Conservation (phyloP, 2,797 vertebrate genomes). For the Syngnathus acus region DNA sequence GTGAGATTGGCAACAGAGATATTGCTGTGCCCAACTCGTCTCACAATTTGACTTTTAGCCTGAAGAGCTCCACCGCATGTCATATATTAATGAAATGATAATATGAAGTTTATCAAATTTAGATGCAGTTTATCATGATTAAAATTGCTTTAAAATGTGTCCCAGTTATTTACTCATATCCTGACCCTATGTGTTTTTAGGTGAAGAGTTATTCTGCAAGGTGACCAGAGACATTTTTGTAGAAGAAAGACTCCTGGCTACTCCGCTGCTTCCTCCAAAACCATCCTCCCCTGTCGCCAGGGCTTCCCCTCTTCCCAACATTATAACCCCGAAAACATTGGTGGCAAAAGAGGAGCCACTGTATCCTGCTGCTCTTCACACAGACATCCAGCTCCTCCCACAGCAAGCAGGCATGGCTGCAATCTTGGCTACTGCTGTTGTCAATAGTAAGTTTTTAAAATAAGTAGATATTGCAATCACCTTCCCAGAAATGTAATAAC, state of each 20-base stretch:
- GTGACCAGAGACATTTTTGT: slow-evolving; percentile 66
- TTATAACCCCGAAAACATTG: slow-evolving; percentile 45
- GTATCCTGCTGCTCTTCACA: slow-evolving; percentile 60
- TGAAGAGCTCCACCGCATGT: background rate
- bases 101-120: background rate
- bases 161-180: background rate
- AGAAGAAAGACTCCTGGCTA: slow-evolving; percentile 64
- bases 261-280: slow-evolving; percentile 40
- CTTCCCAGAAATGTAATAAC: background rate
- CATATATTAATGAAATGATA: background rate
- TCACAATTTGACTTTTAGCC: background rate
- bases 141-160: too few species aligned
- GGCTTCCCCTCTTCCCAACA: slow-evolving; percentile 47
- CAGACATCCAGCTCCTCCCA: slow-evolving; percentile 91
- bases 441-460: slow-evolving; percentile 82
- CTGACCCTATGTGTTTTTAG: slow-evolving; percentile 52
- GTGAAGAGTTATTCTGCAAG: slow-evolving; percentile 81
- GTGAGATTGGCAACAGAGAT: slow-evolving; percentile 47
- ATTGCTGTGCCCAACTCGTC: background rate
- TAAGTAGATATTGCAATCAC: background rate
- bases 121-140: background rate
- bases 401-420: slow-evolving; percentile 97
- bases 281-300: slow-evolving; percentile 51
- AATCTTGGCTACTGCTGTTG: slow-evolving; percentile 87
- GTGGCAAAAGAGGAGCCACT: slow-evolving; percentile 66